These are phyloP conservation scores for Polypedilum pembai DNA, from an alignment of 1,140 invertebrate genomes.

Conservation along the genomic window DNA sequence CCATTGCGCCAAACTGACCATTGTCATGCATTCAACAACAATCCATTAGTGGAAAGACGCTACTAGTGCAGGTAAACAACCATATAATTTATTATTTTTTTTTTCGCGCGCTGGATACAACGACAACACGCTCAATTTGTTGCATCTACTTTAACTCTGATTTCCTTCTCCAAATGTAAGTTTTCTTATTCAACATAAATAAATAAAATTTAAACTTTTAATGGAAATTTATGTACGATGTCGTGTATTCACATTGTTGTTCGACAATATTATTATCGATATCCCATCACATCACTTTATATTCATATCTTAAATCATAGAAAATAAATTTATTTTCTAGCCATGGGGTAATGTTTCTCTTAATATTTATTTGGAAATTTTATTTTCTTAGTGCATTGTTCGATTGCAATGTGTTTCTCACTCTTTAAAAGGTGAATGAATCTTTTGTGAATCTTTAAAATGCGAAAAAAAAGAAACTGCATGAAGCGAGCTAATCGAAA, in stretches of 20 bases:
- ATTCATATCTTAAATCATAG: background rate
- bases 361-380: too few species aligned
- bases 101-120: too few species aligned
- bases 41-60: background rate
- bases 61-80: too few species aligned
- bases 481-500: background rate
- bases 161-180: background rate
- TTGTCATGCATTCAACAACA: background rate
- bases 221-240: background rate
- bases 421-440: background rate
- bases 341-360: background rate
- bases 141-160: background rate
- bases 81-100: too few species aligned
- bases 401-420: background rate
- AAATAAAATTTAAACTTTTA: slow-evolving; percentile 21
- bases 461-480: slow-evolving; percentile 19
- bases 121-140: background rate
- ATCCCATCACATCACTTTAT: too few species aligned
- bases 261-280: too few species aligned
- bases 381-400: background rate
- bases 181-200: slow-evolving; percentile 20
- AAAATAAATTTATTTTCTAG: background rate
- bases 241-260: too few species aligned
- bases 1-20: background rate
- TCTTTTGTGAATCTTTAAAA: background rate